phyloP scores from a whole-genome alignment of 1,140 invertebrate genomes.

The Drosophila leontia region DNA sequence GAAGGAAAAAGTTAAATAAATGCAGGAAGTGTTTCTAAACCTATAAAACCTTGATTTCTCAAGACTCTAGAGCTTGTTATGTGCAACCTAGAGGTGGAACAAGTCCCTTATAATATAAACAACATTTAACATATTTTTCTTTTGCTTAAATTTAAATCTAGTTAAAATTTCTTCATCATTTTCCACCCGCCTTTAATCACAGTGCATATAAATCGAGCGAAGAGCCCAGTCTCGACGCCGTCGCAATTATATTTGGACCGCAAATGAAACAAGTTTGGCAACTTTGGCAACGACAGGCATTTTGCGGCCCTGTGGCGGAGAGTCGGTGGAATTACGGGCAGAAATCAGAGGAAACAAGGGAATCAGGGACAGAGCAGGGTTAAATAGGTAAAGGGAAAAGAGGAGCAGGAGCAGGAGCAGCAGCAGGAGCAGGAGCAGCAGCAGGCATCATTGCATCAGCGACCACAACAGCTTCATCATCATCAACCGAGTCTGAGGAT shows the following conservation, averaged over 20 bases:
- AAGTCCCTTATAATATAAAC: neutral
- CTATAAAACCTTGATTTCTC: no score
- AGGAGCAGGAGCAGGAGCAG: neutral
- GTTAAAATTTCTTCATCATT: neutral
- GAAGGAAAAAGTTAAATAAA: neutral
- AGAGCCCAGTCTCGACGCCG: conserved; percentile 36
- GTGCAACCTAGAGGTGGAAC: neutral
- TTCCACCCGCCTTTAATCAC: neutral
- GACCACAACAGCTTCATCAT: conserved; percentile 78
- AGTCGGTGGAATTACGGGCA: conserved; percentile 16
- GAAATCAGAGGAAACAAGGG: conserved; percentile 4
- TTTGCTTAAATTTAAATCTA: no score
- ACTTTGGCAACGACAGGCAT: conserved; percentile 77
- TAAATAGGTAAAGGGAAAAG: conserved; percentile 8
- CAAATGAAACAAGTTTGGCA: conserved; percentile 84
- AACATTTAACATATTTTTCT: neutral
- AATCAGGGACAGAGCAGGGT: neutral
- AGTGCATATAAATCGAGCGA: conserved; percentile 30
- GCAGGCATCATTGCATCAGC: conserved; percentile 51
- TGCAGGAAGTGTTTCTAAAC: no score
- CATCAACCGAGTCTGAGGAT: conserved; percentile 52
- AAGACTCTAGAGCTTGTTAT: no score
- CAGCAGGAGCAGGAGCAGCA: neutral
- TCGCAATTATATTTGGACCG: conserved; percentile 78
- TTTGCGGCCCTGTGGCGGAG: conserved; percentile 57